These are phyloP conservation scores for Coelinius sp. DNA, from an alignment of 2,888 invertebrate genomes.

Conservation along the genomic window DNA sequence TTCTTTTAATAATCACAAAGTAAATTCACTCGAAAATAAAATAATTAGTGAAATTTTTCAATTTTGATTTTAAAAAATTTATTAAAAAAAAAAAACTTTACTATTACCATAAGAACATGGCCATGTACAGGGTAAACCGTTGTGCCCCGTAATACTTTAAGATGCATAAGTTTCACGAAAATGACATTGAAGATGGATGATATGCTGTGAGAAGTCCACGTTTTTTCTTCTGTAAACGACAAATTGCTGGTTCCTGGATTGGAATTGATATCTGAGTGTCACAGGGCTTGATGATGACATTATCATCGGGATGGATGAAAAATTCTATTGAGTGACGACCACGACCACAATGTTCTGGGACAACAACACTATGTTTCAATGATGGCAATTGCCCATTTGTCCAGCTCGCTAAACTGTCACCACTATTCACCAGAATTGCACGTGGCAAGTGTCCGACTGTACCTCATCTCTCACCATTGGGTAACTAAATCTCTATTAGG, in stretches of 20 bases:
- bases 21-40: background rate
- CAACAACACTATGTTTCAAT: conserved; percentile 81
- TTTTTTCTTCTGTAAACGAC: conserved; percentile 71
- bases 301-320: conserved; percentile 82
- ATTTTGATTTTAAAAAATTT: too few species aligned
- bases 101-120: conserved; percentile 6
- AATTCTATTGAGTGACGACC: conserved; percentile 84
- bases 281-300: conserved; percentile 72
- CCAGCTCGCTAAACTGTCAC: conserved; percentile 83
- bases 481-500: conserved; percentile 79
- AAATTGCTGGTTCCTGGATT: conserved; percentile 65
- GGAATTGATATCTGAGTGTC: conserved; percentile 68
- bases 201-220: conserved; percentile 79
- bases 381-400: conserved; percentile 80
- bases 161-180: conserved; percentile 80
- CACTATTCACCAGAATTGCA: conserved; percentile 82
- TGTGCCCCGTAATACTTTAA: conserved; percentile 46
- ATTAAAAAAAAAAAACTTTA: background rate
- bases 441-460: conserved; percentile 83
- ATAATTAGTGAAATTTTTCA: too few species aligned
- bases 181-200: conserved; percentile 80
- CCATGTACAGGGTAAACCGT: background rate
- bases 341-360: conserved; percentile 78
- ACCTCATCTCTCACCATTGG: conserved; percentile 79
- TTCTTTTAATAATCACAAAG: conserved; percentile 8